A percentile compares a stretch with the other conserved stretches of the same genome.
Conservation (phyloP, 2,888 invertebrate genomes). For the Ophion slaviceki region DNA sequence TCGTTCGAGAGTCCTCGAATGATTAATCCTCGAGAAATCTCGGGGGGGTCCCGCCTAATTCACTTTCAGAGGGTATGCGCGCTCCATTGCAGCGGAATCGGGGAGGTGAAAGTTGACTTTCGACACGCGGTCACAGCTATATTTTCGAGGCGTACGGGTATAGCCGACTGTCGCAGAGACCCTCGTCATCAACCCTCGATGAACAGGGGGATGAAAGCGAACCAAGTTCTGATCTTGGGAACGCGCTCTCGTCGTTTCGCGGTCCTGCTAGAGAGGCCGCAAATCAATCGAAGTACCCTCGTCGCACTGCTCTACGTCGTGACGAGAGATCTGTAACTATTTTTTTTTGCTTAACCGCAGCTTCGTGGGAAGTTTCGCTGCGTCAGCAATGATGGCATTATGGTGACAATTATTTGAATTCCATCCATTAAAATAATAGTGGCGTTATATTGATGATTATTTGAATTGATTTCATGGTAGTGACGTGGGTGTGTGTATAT, state of each 20-base stretch:
- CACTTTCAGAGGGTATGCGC: conserved; percentile 35
- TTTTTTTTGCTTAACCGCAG: neutral
- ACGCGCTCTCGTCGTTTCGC: conserved; percentile 33
- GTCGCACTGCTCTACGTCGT: neutral
- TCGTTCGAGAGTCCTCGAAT: conserved; percentile 47
- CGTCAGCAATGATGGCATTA: neutral
- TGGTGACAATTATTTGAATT: neutral
- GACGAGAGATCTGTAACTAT: conserved; percentile 17
- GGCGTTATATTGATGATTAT: no score
- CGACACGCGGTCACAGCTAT: conserved; percentile 58
- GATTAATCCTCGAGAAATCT: conserved; percentile 57
- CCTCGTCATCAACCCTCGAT: conserved; percentile 59
- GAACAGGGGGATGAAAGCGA: conserved; percentile 42
- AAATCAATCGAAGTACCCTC: conserved; percentile 49
- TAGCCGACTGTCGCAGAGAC: conserved; percentile 37
- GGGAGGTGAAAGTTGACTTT: conserved; percentile 62
- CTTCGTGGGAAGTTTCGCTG: neutral
- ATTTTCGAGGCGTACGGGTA: conserved; percentile 29
- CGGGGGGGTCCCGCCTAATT: conserved; percentile 53
- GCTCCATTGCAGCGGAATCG: conserved; percentile 23
- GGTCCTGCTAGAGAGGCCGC: conserved; percentile 15
- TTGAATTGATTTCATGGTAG: neutral
- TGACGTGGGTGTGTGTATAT: no score
- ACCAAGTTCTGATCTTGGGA: conserved; percentile 48
- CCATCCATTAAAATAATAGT: no score